These are phyloP conservation scores for Drosophila burlai DNA, from an alignment of 1,140 invertebrate species.

Conservation along the genomic window DNA sequence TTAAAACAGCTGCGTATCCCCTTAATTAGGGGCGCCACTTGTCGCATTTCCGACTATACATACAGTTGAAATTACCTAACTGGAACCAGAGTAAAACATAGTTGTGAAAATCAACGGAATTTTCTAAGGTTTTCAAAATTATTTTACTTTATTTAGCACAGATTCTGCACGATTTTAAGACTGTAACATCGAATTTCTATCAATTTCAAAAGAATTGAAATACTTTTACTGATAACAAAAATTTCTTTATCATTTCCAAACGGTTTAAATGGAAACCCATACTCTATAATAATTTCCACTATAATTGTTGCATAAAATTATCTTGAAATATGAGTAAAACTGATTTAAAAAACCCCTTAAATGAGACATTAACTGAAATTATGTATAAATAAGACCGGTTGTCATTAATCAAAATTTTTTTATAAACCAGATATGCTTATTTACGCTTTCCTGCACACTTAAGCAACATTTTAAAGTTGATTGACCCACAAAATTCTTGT, in stretches of 20 bases:
- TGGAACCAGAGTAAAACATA: neutral
- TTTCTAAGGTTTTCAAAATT: neutral
- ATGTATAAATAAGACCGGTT: neutral
- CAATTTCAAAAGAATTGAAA: neutral
- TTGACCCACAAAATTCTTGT: conserved; percentile 1
- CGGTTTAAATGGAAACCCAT: too few relatives aligned
- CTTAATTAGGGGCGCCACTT: conserved; percentile 54
- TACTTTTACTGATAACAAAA: too few relatives aligned
- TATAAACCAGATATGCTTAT: neutral
- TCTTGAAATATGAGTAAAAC: neutral
- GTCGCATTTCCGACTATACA: conserved; percentile 47
- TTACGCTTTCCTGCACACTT: neutral
- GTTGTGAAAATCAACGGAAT: too few relatives aligned
- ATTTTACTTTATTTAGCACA: neutral
- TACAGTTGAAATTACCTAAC: conserved; percentile 22
- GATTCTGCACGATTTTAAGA: neutral
- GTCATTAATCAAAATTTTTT: neutral
- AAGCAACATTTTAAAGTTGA: neutral
- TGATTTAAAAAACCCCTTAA: neutral
- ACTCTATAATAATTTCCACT: too few relatives aligned
- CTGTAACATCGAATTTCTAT: neutral
- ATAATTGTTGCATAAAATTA: too few relatives aligned
- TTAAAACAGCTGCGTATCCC: conserved; percentile 42
- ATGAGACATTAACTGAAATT: neutral
- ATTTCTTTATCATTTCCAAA: too few relatives aligned